Evolutionary conservation across 2,888 invertebrate species (phyloP).

Genomic region (Scelioninae gen. 2): DNA sequence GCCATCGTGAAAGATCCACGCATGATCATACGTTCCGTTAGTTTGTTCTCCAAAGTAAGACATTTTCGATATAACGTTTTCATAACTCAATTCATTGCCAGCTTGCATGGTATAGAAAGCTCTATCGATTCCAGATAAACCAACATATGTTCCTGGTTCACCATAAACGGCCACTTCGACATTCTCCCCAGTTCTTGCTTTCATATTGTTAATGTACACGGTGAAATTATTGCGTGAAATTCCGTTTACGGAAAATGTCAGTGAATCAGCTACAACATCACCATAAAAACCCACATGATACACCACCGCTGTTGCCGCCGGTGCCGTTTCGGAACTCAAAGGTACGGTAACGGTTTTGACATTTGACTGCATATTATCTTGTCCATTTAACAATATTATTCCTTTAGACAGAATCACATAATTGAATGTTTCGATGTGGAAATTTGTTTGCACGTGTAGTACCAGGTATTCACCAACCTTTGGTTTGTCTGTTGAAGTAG

Average conservation of each 20-base stretch:
- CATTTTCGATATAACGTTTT: conserved; percentile 92
- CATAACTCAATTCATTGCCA: conserved; percentile 91
- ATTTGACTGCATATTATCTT: conserved; percentile 87
- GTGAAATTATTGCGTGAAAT: conserved; percentile 94
- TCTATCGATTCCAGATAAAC: conserved; percentile 91
- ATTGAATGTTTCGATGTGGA: conserved; percentile 90
- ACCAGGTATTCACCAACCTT: conserved; percentile 95
- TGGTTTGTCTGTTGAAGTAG: conserved; percentile 89
- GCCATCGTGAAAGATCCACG: conserved; percentile 90
- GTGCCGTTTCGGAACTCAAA: conserved; percentile 92
- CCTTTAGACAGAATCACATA: conserved; percentile 96
- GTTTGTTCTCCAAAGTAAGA: conserved; percentile 89
- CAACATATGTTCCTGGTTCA: conserved; percentile 95
- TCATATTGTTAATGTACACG: conserved; percentile 91
- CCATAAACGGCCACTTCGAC: conserved; percentile 96
- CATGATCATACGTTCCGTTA: conserved; percentile 88
- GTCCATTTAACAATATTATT: conserved; percentile 88
- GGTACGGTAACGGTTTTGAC: conserved; percentile 89
- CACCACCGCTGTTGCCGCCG: conserved; percentile 91
- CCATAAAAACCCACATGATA: conserved; percentile 90
- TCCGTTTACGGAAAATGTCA: conserved; percentile 98
- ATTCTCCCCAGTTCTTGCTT: conserved; percentile 93
- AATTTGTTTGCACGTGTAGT: conserved; percentile 94
- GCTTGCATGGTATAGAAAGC: conserved; percentile 95
- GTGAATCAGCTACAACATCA: conserved; percentile 91